Conservation (phyloP, 1,140 invertebrate species). For the Leucophenga varia region DNA sequence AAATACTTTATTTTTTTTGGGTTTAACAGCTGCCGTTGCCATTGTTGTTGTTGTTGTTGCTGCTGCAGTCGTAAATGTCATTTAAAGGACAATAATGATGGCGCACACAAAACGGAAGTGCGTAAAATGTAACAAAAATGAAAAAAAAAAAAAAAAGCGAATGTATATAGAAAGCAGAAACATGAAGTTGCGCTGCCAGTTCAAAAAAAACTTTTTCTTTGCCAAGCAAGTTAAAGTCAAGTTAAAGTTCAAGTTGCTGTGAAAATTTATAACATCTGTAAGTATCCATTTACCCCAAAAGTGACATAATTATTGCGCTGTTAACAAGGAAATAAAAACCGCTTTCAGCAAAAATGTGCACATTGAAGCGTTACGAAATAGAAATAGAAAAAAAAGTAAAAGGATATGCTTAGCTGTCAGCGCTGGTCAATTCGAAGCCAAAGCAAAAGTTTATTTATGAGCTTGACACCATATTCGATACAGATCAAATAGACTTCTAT, state of each 20-base stretch:
- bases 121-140: neutral
- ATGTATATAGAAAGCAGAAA: too few relatives aligned
- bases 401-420: too few relatives aligned
- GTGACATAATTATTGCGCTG: slow-evolving; percentile 48
- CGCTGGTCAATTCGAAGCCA: too few relatives aligned
- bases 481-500: too few relatives aligned
- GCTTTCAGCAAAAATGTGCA: too few relatives aligned
- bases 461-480: too few relatives aligned
- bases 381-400: too few relatives aligned
- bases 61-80: slow-evolving; percentile 46
- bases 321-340: too few relatives aligned
- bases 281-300: slow-evolving; percentile 38
- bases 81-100: slow-evolving; percentile 50
- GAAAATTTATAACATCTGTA: slow-evolving; percentile 31
- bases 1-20: too few relatives aligned
- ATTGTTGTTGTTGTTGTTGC: slow-evolving; percentile 1
- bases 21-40: slow-evolving; percentile 20
- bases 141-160: slow-evolving; percentile 4
- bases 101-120: slow-evolving; percentile 18
- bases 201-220: slow-evolving; percentile 22
- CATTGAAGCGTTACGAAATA: too few relatives aligned
- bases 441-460: too few relatives aligned
- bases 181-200: too few relatives aligned
- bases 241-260: slow-evolving; percentile 50
- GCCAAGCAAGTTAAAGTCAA: slow-evolving; percentile 45